A percentile compares a stretch with the other conserved stretches of the same genome.
These are phyloP conservation scores for Chaetodon trifascialis DNA, from an alignment of 2,113 vertebrate genomes.

Conservation along the genomic window DNA sequence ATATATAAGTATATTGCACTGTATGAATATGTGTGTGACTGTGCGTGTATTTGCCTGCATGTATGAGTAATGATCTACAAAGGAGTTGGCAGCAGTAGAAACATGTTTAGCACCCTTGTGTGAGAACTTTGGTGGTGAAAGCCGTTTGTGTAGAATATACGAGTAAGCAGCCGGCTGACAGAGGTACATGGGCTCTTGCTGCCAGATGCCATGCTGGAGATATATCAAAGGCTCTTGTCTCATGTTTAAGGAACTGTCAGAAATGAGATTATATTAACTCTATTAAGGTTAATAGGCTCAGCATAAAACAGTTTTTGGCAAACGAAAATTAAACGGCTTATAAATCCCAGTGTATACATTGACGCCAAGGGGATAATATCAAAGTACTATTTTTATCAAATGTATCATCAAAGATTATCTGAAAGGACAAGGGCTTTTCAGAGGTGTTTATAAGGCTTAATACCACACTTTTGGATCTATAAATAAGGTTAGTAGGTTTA, in stretches of 20 bases:
- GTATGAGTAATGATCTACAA: slow-evolving; percentile 53
- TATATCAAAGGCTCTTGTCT: slow-evolving; percentile 54
- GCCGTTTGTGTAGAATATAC: slow-evolving; percentile 61
- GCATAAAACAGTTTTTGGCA: slow-evolving; percentile 80
- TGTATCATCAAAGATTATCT: slow-evolving; percentile 63
- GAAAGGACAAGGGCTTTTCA: slow-evolving; percentile 30
- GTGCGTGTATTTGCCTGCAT: slow-evolving; percentile 28
- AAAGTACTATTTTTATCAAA: slow-evolving; percentile 67
- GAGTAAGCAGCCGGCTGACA: slow-evolving; percentile 60
- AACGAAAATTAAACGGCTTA: slow-evolving; percentile 67
- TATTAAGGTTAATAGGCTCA: slow-evolving; percentile 60
- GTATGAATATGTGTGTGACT: slow-evolving; percentile 22
- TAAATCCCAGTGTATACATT: slow-evolving; percentile 67
- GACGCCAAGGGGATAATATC: slow-evolving; percentile 62
- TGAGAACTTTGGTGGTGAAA: slow-evolving; percentile 57
- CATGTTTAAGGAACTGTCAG: slow-evolving; percentile 76
- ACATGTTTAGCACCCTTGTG: slow-evolving; percentile 49
- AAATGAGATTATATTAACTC: slow-evolving; percentile 72
- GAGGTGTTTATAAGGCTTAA: slow-evolving; percentile 67
- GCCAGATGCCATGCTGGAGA: slow-evolving; percentile 71
- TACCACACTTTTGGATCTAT: slow-evolving; percentile 30
- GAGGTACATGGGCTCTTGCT: slow-evolving; percentile 43
- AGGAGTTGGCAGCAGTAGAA: slow-evolving; percentile 57
- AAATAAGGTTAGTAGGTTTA: slow-evolving; percentile 57
- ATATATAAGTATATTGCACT: background rate